Conservation (phyloP, 2,797 vertebrate species). For the Petrocephalus schoutedeni region DNA sequence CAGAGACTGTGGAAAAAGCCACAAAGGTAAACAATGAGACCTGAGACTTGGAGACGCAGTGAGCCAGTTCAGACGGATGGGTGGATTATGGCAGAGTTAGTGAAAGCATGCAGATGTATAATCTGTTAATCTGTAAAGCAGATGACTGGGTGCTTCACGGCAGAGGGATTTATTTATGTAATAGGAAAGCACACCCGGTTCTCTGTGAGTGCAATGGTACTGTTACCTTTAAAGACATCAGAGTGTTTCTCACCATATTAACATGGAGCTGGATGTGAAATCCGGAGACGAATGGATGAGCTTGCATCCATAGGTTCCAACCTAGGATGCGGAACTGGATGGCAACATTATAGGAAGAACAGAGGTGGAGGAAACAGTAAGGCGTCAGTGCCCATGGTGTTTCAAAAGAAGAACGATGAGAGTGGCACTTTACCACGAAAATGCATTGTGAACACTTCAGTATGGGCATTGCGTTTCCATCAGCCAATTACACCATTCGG, state of each 20-base stretch:
- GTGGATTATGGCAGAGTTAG: conserved; percentile 18
- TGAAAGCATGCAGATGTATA: conserved; percentile 34
- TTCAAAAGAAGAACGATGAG: neutral
- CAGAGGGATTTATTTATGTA: conserved; percentile 34
- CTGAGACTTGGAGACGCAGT: neutral
- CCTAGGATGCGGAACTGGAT: neutral
- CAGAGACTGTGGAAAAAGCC: neutral
- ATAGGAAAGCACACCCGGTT: neutral
- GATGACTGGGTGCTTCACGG: conserved; percentile 45
- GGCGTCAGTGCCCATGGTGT: neutral
- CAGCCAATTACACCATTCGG: neutral
- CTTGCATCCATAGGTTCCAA: neutral
- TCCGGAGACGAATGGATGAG: neutral
- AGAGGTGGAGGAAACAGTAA: neutral
- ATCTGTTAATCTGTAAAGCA: conserved; percentile 50
- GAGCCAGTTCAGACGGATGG: neutral
- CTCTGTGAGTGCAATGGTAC: neutral
- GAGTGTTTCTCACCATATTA: neutral
- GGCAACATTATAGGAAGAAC: neutral
- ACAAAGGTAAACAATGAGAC: neutral
- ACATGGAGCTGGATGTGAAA: neutral
- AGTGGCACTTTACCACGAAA: neutral
- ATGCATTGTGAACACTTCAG: neutral
- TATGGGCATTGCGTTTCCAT: neutral
- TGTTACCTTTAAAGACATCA: neutral